Evolutionary conservation across 2,888 invertebrate genomes (phyloP), one percentile per base, ranked within the genome.

Genomic region (Mystacides longicornis): DNA sequence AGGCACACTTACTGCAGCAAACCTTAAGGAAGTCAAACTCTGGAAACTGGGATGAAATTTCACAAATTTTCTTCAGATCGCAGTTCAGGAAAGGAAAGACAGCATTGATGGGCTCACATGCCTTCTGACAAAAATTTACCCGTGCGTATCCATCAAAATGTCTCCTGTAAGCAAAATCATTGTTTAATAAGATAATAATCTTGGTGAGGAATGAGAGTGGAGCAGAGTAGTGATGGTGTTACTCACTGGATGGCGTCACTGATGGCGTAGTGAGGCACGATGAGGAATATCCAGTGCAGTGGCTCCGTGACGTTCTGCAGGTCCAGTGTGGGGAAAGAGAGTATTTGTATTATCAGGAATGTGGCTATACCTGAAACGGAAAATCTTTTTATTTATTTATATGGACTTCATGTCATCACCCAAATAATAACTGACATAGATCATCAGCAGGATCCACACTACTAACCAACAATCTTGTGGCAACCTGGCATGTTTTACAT

Each of bases 381-480:
- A 14, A 43, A 16, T 11, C 14, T 49, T 19, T 31, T 31, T 7
- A 7, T 31, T 7, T 31, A 31, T 23, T n/a, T 11, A 19, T 19
- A 14, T 14, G n/a, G 9, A 31, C 9, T 31, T 9, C 31, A 31
- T 31, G 14, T 31, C 7, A 9, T 31, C 9, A 7, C 9, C 7
- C 14, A 31, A 31, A 31, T 9, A 31, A 31, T 31, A 31, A 9
- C 14, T 31, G 14, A 31, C 91, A 1, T 85, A 78, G 0, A 91
- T 82, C 0, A 91, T 86, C 4, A 85, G 81, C 4, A 74, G 74
- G 67, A 90, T 90, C n/a, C 81, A 58, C 64, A 82, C 81, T 1
- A 89, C 85, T 45, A 80, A 67, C 7, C 89, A 63, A 67, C 90
- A 92, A 62, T 81, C 81, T 31, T 88, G 71, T 0, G 91, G 91